Percentiles rank a stretch among this genome's conserved stretches.
Conservation (phyloP, 2,797 vertebrate genomes). For the Gastrophryne carolinensis region DNA sequence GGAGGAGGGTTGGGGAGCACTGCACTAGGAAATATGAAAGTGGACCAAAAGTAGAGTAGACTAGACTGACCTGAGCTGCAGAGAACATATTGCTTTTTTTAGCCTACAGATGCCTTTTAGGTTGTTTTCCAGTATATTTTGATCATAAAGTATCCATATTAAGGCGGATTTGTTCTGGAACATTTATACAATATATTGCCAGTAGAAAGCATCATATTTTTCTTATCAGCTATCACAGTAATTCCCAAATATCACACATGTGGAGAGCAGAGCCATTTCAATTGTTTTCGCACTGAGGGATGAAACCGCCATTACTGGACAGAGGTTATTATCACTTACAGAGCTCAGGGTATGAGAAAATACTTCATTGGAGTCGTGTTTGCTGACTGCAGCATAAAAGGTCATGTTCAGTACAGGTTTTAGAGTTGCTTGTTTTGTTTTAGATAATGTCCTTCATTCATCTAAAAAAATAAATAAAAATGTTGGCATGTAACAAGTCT, state of each 20-base stretch:
- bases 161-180: not conserved
- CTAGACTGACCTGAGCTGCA: no score
- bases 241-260: not conserved
- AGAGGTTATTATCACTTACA: not conserved
- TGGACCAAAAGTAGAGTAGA: no score
- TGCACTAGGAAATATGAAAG: no score
- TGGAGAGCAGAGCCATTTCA: not conserved
- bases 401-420: not conserved
- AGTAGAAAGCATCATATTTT: not conserved
- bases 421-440: not conserved
- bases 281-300: not conserved
- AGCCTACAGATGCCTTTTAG: no score
- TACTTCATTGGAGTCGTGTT: not conserved
- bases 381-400: not conserved
- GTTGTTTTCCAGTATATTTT: no score
- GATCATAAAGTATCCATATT: no score
- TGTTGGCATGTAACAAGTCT: not conserved
- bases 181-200: not conserved
- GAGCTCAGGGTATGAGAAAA: not conserved
- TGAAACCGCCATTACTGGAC: not conserved
- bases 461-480: not conserved
- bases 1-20: no score
- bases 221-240: conserved; percentile 4
- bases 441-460: not conserved
- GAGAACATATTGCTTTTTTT: no score